Evolutionary conservation across 2,797 vertebrate species (phyloP), one percentile per base, ranked within the genome.

Genomic region (Gouania willdenowi): DNA sequence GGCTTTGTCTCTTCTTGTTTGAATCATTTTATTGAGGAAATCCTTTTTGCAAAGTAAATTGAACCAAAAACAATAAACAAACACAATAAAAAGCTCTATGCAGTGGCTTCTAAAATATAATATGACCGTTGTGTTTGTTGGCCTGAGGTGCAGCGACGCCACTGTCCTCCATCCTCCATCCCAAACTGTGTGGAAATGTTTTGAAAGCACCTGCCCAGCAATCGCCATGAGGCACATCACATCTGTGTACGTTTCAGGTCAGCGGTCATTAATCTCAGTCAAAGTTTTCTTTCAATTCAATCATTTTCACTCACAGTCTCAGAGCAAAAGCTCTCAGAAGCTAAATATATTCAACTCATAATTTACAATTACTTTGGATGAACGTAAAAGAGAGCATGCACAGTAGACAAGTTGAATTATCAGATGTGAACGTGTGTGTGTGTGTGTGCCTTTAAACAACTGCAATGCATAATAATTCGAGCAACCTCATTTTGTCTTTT

Each of bases 181-280:
- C 41, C 19, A 41, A 35, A 53, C 70, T 71, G 14, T 14, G 13
- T 14, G 77, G 69, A 85, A 75, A 54, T 64, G 64, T 78, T 67
- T 53, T 55, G 12, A 51, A 28, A 72, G 31, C 41, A 61, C 47
- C 46, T 78, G 51, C 79, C 71, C 66, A 53, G 64, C 26, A 48
- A 44, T 32, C 13, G 67, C 80, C 68, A 72, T 59, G 40, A 71
- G 72, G 70, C 70, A 71, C 61, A 63, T 80, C 67, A 66, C 41
- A 71, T 69, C 44, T 32, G 26, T 8, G 51, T 67, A 42, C 23
- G 42, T 57, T 44, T 13, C 54, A 47, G 71, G 73, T 79, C 64
- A 49, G 0, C 0, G 60, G 53, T 65, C 61, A 70, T 82, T 79
- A 67, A 52, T 81, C 66, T 66, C 71, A 72, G 61, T 79, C 74